phyloP scores from a whole-genome alignment of 2,888 invertebrate species.

The Hirtodrosophila cameraria region DNA sequence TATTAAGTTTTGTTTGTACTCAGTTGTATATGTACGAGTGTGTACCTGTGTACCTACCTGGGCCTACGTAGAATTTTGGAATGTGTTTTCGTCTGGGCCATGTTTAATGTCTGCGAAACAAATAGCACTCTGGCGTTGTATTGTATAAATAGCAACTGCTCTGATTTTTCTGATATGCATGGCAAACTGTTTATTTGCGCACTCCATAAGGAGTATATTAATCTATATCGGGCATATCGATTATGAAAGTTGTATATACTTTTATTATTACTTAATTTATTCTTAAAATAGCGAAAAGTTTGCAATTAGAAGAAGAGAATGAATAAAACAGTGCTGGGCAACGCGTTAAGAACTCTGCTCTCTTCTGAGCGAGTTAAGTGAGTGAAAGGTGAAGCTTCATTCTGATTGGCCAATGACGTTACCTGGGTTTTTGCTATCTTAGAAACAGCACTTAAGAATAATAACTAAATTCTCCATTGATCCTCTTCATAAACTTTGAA shows the following conservation, averaged over 20 bases:
- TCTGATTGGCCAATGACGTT: no score
- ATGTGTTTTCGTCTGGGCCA: constrained; percentile 38
- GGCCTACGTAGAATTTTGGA: constrained; percentile 41
- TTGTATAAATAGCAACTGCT: constrained; percentile 49
- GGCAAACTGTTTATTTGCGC: constrained; percentile 49
- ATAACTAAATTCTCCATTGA: no score
- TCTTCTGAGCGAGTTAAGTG: no score
- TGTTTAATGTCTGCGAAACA: constrained; percentile 31
- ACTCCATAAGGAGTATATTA: background rate
- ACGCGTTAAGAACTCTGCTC: no score
- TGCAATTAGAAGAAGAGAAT: no score
- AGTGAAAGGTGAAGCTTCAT: no score
- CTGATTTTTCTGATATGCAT: constrained; percentile 68
- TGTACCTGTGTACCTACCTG: constrained; percentile 20
- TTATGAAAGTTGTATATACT: background rate
- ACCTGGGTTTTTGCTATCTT: no score
- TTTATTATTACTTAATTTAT: background rate
- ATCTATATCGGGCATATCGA: constrained; percentile 7
- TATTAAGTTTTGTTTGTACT: constrained; percentile 17
- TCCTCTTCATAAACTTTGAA: no score
- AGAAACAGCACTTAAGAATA: no score
- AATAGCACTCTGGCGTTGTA: constrained; percentile 28
- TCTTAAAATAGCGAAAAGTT: no score
- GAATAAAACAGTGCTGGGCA: no score
- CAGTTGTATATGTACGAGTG: no score